Conservation (phyloP, 2,888 invertebrate species). For the Arctia plantaginis region DNA sequence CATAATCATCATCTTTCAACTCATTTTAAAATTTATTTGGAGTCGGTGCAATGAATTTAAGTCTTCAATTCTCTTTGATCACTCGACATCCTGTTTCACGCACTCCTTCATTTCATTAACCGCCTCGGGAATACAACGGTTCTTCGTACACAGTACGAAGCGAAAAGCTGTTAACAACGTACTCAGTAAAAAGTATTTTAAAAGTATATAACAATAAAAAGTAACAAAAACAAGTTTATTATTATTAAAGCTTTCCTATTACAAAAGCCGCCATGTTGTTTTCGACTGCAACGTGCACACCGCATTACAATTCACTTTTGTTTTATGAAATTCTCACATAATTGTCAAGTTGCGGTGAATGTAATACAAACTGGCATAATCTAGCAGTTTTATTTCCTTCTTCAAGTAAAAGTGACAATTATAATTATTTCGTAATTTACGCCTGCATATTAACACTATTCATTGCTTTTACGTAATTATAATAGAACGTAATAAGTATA, state of each 20-base stretch:
- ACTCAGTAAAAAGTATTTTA: too few species aligned
- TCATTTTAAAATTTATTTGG: too few species aligned
- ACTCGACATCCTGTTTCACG: too few species aligned
- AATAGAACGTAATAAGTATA: slow-evolving; percentile 6
- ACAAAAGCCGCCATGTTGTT: slow-evolving; percentile 1
- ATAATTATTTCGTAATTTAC: slow-evolving; percentile 44
- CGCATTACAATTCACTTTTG: slow-evolving; percentile 42
- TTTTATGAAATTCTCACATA: slow-evolving; percentile 49
- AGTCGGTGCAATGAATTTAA: too few species aligned
- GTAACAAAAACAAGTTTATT: background rate
- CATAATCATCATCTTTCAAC: too few species aligned
- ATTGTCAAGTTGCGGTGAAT: slow-evolving; percentile 44
- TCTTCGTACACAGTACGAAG: too few species aligned
- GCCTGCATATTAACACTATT: slow-evolving; percentile 8
- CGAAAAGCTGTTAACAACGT: too few species aligned
- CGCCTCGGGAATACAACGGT: too few species aligned
- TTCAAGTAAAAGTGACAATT: slow-evolving; percentile 50
- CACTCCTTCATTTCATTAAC: too few species aligned
- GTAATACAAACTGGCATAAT: slow-evolving; percentile 48
- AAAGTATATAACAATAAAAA: too few species aligned
- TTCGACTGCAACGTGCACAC: slow-evolving; percentile 18
- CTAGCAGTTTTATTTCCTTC: slow-evolving; percentile 42
- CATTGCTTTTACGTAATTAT: slow-evolving; percentile 24
- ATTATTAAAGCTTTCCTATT: background rate
- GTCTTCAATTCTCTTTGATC: too few species aligned